These are phyloP conservation scores for Ctena decussata DNA, from an alignment of 2,888 invertebrate genomes.

Conservation along the genomic window DNA sequence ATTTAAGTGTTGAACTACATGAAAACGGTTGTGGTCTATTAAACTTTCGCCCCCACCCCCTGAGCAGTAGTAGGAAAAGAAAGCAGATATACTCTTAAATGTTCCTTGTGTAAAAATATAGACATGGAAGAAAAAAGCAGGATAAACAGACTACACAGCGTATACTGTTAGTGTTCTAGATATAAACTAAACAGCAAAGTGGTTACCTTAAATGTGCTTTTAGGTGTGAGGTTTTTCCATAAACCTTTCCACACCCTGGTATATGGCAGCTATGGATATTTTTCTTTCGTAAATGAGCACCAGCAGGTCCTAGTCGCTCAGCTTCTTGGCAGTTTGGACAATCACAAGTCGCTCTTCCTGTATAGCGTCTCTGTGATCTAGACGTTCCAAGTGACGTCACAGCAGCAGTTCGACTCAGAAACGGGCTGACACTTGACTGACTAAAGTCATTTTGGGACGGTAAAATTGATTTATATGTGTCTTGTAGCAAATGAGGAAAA, in stretches of 20 bases:
- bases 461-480: constrained; percentile 96
- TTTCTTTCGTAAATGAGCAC: constrained; percentile 88
- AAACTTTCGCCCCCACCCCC: no score
- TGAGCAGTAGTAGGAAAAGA: no score
- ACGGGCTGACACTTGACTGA: constrained; percentile 88
- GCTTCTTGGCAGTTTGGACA: constrained; percentile 99
- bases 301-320: constrained; percentile 93
- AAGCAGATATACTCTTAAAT: no score
- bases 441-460: constrained; percentile 88
- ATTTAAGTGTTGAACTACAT: no score
- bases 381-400: constrained; percentile 89
- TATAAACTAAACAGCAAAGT: no score
- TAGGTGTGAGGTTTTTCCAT: constrained; percentile 99
- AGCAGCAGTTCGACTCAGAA: constrained; percentile 88
- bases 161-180: no score
- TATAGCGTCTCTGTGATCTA: constrained; percentile 91
- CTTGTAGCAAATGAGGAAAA: constrained; percentile 96
- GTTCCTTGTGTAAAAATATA: no score
- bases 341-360: constrained; percentile 98
- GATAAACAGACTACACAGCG: no score
- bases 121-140: no score
- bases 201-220: constrained; percentile 95
- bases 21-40: no score
- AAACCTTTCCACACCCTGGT: constrained; percentile 88
- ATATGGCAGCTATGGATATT: constrained; percentile 86